These are phyloP conservation scores for Drosophila lutescens DNA, from an alignment of 2,888 invertebrate genomes.

Conservation along the genomic window DNA sequence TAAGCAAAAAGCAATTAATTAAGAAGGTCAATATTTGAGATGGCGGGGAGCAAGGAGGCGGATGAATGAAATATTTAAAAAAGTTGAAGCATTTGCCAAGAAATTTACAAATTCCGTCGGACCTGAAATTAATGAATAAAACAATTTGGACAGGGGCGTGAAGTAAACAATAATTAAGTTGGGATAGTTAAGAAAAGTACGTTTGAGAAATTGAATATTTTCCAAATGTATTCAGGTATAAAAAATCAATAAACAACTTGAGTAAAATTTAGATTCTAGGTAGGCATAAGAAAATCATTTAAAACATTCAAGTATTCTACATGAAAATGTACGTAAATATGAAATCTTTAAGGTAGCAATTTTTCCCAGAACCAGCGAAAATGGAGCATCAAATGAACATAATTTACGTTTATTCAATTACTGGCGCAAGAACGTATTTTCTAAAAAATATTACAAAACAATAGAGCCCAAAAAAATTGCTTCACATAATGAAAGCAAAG, in stretches of 20 bases:
- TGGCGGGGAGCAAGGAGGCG: too few relatives aligned
- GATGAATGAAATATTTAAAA: conserved; percentile 1
- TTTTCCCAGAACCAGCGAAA: neutral
- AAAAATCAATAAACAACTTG: too few relatives aligned
- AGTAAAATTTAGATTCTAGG: too few relatives aligned
- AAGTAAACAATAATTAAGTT: conserved; percentile 23
- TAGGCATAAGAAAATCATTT: too few relatives aligned
- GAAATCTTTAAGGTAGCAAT: neutral
- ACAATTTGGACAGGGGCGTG: conserved; percentile 22
- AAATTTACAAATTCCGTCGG: conserved; percentile 8
- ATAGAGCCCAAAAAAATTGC: conserved; percentile 18
- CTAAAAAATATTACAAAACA: conserved; percentile 44
- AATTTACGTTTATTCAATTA: conserved; percentile 53
- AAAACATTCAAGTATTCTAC: neutral
- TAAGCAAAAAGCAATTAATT: conserved; percentile 74
- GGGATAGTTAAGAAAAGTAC: neutral
- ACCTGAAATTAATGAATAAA: conserved; percentile 20
- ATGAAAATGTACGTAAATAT: neutral
- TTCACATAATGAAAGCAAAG: conserved; percentile 43
- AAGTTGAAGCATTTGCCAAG: conserved; percentile 11
- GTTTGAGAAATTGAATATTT: neutral
- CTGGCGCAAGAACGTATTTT: conserved; percentile 47
- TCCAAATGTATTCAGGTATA: too few relatives aligned
- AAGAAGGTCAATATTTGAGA: conserved; percentile 72
- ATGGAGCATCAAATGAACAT: conserved; percentile 8